Evolutionary conservation across 2,797 vertebrate genomes (phyloP), one percentile per base, ranked within the genome.

Genomic region (Tiaroga cobitis): DNA sequence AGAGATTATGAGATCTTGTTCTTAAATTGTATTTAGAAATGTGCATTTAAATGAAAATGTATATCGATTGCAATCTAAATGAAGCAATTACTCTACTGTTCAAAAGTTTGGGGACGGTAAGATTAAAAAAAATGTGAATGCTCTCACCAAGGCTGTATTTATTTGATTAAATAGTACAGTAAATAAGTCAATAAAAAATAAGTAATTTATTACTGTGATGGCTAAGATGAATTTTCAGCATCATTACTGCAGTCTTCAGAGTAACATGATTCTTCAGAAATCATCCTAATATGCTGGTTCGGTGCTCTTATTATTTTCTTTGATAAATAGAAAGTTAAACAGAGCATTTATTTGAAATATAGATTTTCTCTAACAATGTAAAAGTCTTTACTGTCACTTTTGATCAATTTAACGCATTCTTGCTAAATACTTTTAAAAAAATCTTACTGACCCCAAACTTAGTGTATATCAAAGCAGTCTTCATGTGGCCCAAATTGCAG

Each of bases 1-100:
- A 72, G 75, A 79, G 21, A 79, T 84, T 41, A 56, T 56, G 24
- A 54, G 16, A 34, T 63, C 37, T 72, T 63, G 24, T 29, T 78
- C 15, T 67, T 56, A 43, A 41, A 39, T 32, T 77, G 43, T 68
- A 32, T 84, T 39, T 54, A 32, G 16, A 43, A 84, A 70, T 70
- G 16, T 26, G n/a, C 51, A 51, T 65, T 32, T 34, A 34, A 74
- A 51, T 65, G 24, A 54, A 63, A 63, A 61, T n/a, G 13, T 63
- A 29, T 80, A 67, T 65, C 9, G 24, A 6, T 26, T 67, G 21
- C 65, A 75, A 75, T 67, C 24, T 68, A 68, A 74, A 83, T 76
- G 2, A 67, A 83, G 61, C 19, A 80, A 32, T 34, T 76, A 63
- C 46, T 83, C 4, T 43, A 63, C 54, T 6, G 8, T 41, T 63